Base-by-base conservation (phyloP, 2,797 vertebrate species). In the Astyanax mexicanus region DNA sequence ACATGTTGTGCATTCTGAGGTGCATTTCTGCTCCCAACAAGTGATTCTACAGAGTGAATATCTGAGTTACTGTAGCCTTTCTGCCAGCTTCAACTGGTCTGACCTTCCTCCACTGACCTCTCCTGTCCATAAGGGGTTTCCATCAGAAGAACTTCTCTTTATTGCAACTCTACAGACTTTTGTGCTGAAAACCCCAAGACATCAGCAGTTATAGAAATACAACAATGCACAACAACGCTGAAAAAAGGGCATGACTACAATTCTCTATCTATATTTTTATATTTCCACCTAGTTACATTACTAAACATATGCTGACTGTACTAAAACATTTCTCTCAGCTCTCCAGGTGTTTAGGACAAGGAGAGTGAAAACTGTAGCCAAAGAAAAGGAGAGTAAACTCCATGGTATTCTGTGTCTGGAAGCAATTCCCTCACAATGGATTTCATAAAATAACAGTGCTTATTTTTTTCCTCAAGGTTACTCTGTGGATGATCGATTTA, bases 361-460 rank as follows among this genome's bases (percentile, higher is more conserved):
- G 49, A 9, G 3, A 9, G 4, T 51, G n/a, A 29, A 54, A 54
- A 27, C 54, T 15, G 12, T 15, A 7, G 21, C n/a, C 6, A 25
- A 19, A 23, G 13, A 17, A 27, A 29, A 6, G 25, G 21, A 38
- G 40, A 25, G 67, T 75, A 72, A 75, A 38, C 32, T 58, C 35
- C 0, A 12, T 69, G 27, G 32, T 25, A 57, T 55, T 35, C 66
- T 19, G 55, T 29, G 65, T 69, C 70, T 75, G 51, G 38, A 37
- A 74, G 49, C 38, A 57, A 47, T 57, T 47, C 65, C 65, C 49
- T 51, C 35, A n/a, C 52, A 68, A 25, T 70, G 32, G 62, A 61
- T 69, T 74, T 74, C 47, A 69, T 57, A 69, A 80, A 80, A 75
- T 62, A 75, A 60, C 44, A 66, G 52, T 6, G 38, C 25, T 52